A percentile compares a stretch with the other conserved stretches of the same genome.
Evolutionary conservation across 1,140 invertebrate genomes (phyloP).

Genomic region (Dysdera silvatica): DNA sequence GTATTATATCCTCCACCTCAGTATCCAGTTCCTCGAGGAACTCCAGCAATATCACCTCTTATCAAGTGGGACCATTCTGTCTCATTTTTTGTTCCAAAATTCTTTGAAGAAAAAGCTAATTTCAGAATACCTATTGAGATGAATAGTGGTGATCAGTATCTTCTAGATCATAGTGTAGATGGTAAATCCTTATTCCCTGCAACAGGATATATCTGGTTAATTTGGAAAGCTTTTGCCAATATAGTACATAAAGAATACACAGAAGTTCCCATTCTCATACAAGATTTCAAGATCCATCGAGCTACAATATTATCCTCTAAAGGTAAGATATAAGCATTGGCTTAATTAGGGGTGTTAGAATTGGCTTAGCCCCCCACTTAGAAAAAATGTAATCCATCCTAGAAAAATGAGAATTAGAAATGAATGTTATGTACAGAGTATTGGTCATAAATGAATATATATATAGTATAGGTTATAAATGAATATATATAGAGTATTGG

Average conservation of each 20-base stretch:
- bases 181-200: constrained; percentile 89
- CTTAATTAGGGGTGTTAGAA: no score
- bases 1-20: constrained; percentile 65
- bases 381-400: no score
- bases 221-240: constrained; percentile 79
- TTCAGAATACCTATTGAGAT: constrained; percentile 56
- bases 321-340: no score
- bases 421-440: no score
- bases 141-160: constrained; percentile 58
- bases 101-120: constrained; percentile 35
- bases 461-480: no score
- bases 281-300: constrained; percentile 70
- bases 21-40: constrained; percentile 77
- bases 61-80: constrained; percentile 83
- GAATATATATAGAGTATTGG: no score
- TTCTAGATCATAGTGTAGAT: constrained; percentile 83
- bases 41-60: constrained; percentile 72
- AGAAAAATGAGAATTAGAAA: no score
- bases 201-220: constrained; percentile 83
- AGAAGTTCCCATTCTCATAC: constrained; percentile 63
- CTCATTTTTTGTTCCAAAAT: constrained; percentile 66
- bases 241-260: constrained; percentile 41
- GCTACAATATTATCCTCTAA: background rate
- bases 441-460: no score
- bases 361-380: no score